Base-by-base conservation (phyloP, 1,140 invertebrate species). In the Drosophila parvula region DNA sequence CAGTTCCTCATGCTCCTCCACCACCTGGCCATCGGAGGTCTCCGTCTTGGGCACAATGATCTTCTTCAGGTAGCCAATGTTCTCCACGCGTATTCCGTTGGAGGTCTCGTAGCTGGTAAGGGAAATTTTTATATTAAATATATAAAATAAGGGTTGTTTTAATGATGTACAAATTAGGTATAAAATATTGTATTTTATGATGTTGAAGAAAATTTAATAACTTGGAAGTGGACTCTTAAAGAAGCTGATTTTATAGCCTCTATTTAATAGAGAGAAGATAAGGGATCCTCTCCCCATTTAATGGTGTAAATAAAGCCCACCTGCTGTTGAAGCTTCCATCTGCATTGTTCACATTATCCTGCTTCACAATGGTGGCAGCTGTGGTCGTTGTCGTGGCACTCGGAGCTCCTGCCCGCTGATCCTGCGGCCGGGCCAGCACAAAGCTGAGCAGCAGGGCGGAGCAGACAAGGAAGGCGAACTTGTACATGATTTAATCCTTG, bases 11-110 rank as follows among this genome's bases (percentile, higher is more conserved):
- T 91, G 91, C 44, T 93, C 93, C 8, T 93, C 93, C 36, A 93
- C 92, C 43, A 92, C 92, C 61, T 93, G 92, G 16, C 92, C 92
- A 50, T 92, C 92, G 32, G 90, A 79, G n/a, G 90, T 92, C 64
- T 93, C 93, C 38, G 92, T 85, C 65, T 90, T 93, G 36, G 92
- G 68, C 47, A 92, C 92, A 14, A 93, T 92, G 44, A 94, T 78
- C 67, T 93, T 91, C 89, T 95, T 95, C 69, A 94, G 91, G 68
- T 93, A 94, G 7, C 94, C 94, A n/a, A 92, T 90, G 79, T 95
- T 94, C 90, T 95, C 93, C 5, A 94, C 93, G 59, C 93, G 93
- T 18, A 95, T 95, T 28, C 95, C 95, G 79, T 95, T 95, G 0
- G 93, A 94, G 27, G 94, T 94, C 90, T 95, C 94, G 75, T 94